phyloP scores from a whole-genome alignment of 92 coral and sea anemone species.

The Metridium senile region DNA sequence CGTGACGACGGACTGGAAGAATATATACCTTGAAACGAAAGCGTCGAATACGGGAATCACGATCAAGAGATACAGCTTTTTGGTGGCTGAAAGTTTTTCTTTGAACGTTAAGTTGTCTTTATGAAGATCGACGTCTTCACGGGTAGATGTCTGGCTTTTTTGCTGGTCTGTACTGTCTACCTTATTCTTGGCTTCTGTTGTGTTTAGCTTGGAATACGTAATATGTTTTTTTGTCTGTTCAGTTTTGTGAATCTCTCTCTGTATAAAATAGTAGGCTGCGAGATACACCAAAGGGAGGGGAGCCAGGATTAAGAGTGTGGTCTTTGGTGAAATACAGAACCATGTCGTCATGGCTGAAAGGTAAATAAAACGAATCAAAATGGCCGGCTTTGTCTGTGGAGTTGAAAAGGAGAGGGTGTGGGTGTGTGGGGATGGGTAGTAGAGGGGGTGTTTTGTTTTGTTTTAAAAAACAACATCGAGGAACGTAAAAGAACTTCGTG shows the following conservation, averaged over 20 bases:
- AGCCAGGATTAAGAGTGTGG: constrained; percentile 56
- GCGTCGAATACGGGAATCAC: constrained; percentile 48
- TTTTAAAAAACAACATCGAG: too few relatives aligned
- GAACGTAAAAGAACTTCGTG: too few relatives aligned
- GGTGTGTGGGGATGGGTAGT: too few relatives aligned
- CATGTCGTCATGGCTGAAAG: constrained; percentile 63
- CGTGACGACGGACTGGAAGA: constrained; percentile 64
- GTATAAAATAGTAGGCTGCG: constrained; percentile 55
- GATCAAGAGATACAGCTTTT: constrained; percentile 37
- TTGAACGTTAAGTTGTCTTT: neutral
- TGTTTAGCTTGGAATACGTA: constrained; percentile 51
- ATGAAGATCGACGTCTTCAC: neutral
- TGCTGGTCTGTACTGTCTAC: neutral
- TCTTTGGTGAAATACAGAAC: constrained; percentile 70
- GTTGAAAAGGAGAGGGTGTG: too few relatives aligned
- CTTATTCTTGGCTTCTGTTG: constrained; percentile 6
- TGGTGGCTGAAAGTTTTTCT: constrained; percentile 21
- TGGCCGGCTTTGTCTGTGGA: too few relatives aligned
- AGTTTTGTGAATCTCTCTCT: constrained; percentile 39
- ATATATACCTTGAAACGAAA: constrained; percentile 62
- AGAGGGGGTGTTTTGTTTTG: too few relatives aligned
- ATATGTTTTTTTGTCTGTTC: constrained; percentile 30
- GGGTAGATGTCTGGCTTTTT: neutral
- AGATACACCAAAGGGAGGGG: constrained; percentile 53
- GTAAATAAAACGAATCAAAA: neutral